Evolutionary conservation across 1,140 invertebrate genomes (phyloP).

Genomic region (Mercenaria mercenaria): DNA sequence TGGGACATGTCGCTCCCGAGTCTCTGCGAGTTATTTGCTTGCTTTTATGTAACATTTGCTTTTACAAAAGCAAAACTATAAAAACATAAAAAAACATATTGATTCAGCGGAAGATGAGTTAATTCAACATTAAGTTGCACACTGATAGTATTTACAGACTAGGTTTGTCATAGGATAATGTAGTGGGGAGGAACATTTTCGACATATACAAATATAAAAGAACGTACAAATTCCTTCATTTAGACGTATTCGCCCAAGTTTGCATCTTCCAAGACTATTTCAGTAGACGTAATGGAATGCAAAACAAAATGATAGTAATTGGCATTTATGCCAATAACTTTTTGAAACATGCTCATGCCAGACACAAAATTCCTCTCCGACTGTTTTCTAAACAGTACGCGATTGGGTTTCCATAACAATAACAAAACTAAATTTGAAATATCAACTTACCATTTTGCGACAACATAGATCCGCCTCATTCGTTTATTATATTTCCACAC

Average conservation of each 20-base stretch:
- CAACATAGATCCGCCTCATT: not conserved
- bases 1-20: not conserved
- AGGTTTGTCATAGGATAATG: not conserved
- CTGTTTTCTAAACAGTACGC: too few species aligned
- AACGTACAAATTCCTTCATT: not conserved
- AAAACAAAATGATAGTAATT: too few species aligned
- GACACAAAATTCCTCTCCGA: too few species aligned
- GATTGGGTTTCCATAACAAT: too few species aligned
- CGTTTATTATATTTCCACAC: not conserved
- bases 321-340: too few species aligned
- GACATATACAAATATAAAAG: not conserved
- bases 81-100: not conserved
- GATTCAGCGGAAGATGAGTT: not conserved
- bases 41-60: not conserved
- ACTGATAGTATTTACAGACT: not conserved
- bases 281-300: not conserved
- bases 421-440: not conserved
- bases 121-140: not conserved
- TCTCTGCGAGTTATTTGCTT: not conserved
- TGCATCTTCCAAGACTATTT: not conserved
- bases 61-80: not conserved
- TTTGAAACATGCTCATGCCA: too few species aligned
- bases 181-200: not conserved
- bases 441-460: conserved; percentile 20
- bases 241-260: not conserved